Percentiles rank a stretch among this genome's conserved stretches.
Conservation (phyloP, 2,797 vertebrate genomes). For the Hydrophis major region DNA sequence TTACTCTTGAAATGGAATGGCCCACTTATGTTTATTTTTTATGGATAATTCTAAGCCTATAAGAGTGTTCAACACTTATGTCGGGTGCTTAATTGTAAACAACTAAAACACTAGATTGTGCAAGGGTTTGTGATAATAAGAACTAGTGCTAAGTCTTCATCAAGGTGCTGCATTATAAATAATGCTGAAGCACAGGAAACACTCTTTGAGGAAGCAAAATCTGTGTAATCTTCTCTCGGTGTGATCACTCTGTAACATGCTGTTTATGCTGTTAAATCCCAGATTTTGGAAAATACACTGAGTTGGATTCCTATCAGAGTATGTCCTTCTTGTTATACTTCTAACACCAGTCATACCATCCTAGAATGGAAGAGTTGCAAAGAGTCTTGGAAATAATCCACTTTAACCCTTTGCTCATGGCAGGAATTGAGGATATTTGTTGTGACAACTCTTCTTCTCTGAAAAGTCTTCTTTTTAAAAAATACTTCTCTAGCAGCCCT, state of each 20-base stretch:
- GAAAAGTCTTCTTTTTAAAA: neutral
- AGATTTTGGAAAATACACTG: neutral
- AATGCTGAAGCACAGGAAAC: neutral
- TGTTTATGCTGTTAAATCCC: neutral
- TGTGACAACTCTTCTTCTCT: neutral
- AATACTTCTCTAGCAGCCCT: too few relatives aligned
- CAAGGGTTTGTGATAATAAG: neutral
- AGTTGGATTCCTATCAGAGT: neutral
- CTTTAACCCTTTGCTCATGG: neutral
- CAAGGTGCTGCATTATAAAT: neutral
- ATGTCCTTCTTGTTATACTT: neutral
- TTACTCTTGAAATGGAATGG: neutral
- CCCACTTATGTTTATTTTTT: neutral
- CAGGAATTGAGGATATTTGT: neutral
- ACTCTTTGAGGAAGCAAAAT: neutral
- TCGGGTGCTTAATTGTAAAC: neutral
- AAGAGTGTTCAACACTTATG: neutral
- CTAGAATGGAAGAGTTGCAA: neutral
- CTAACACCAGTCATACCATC: neutral
- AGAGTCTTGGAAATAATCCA: neutral
- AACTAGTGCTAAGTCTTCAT: neutral
- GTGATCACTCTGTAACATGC: neutral
- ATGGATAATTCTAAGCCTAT: neutral
- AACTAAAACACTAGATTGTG: neutral
- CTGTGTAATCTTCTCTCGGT: neutral